phyloP scores from a whole-genome alignment of 2,888 invertebrate species.

The Heliothis peltigera region DNA sequence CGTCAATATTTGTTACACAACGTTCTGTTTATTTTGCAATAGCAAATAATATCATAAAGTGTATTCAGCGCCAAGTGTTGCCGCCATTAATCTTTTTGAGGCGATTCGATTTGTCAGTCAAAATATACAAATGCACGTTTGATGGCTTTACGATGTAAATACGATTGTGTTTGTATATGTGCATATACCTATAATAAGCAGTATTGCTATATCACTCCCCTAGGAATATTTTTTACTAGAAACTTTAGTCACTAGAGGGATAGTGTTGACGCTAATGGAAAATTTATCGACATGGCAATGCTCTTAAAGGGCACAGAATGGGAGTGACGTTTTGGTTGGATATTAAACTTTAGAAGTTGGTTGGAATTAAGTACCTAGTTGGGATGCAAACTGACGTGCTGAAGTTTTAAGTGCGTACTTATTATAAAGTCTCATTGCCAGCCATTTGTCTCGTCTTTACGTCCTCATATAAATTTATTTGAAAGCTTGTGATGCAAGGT shows the following conservation, averaged over 20 bases:
- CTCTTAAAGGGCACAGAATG: slow-evolving; percentile 60
- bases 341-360: slow-evolving; percentile 44
- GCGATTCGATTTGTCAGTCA: slow-evolving; percentile 65
- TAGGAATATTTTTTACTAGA: slow-evolving; percentile 23
- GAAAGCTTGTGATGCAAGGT: slow-evolving; percentile 15
- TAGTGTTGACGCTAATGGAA: slow-evolving; percentile 64
- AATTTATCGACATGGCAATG: slow-evolving; percentile 69
- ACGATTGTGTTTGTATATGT: slow-evolving; percentile 15
- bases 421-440: slow-evolving; percentile 28
- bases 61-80: slow-evolving; percentile 68
- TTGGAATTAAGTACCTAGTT: slow-evolving; percentile 42
- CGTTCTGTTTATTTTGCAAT: slow-evolving; percentile 49
- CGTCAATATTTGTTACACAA: slow-evolving; percentile 39
- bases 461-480: slow-evolving; percentile 27
- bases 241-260: slow-evolving; percentile 39
- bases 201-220: slow-evolving; percentile 12
- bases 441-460: slow-evolving; percentile 34
- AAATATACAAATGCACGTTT: slow-evolving; percentile 62
- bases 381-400: slow-evolving; percentile 47
- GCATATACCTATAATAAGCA: slow-evolving; percentile 6
- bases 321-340: slow-evolving; percentile 41
- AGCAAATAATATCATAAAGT: slow-evolving; percentile 59
- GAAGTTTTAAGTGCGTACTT: slow-evolving; percentile 33
- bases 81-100: slow-evolving; percentile 68
- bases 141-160: slow-evolving; percentile 33